phyloP scores from a whole-genome alignment of 2,113 vertebrate species.

The Tragelaphus imberbis region DNA sequence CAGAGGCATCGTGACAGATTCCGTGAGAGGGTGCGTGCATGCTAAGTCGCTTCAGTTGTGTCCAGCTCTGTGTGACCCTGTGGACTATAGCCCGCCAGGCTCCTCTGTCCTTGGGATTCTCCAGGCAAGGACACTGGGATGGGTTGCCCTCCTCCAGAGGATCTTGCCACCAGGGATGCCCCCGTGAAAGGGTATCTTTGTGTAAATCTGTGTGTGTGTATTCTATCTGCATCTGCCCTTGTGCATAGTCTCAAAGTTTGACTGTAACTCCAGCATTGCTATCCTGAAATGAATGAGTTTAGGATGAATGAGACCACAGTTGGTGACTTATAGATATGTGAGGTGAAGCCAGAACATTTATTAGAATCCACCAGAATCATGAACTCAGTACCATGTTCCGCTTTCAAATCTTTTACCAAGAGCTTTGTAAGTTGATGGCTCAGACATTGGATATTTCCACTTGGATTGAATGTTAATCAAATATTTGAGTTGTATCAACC shows the following conservation, averaged over 20 bases:
- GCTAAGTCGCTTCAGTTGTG: not conserved
- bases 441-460: not conserved
- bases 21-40: constrained; percentile 72
- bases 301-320: not conserved
- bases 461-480: not conserved
- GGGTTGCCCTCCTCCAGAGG: not conserved
- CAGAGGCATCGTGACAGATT: constrained; percentile 87
- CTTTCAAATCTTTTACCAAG: not conserved
- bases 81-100: not conserved
- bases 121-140: not conserved
- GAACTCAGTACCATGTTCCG: not conserved
- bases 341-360: fast-evolving
- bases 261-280: not conserved
- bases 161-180: not conserved
- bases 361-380: too few species aligned
- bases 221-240: not conserved
- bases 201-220: fast-evolving
- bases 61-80: not conserved
- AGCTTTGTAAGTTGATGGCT: not conserved
- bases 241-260: not conserved
- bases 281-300: not conserved
- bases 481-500: not conserved
- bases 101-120: not conserved
- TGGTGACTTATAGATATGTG: not conserved
- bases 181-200: constrained; percentile 83